A percentile compares a stretch with the other conserved stretches of the same genome.
These are phyloP conservation scores for Podiceps cristatus DNA, from an alignment of 2,113 vertebrate genomes.

Conservation along the genomic window DNA sequence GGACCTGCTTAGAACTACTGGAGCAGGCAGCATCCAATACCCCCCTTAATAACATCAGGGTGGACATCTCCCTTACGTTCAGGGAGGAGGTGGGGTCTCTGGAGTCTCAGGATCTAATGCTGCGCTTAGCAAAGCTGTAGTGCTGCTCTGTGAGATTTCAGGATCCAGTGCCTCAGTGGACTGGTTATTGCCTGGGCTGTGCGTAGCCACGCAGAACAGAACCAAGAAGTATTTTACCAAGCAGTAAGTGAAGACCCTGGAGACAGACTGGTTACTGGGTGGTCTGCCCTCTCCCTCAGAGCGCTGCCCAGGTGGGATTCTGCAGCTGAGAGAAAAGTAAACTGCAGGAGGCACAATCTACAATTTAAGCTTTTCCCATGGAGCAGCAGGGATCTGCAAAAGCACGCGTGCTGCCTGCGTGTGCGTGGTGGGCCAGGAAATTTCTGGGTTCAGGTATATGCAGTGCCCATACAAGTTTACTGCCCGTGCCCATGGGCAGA, in stretches of 20 bases:
- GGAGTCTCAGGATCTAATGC: not conserved
- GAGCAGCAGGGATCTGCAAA: not conserved
- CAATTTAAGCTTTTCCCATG: not conserved
- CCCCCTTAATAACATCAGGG: not conserved
- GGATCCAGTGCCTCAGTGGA: not conserved
- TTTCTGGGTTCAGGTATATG: not conserved
- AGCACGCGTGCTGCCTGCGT: accelerated
- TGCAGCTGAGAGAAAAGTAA: not conserved
- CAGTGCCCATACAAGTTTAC: not conserved
- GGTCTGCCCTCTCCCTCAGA: not conserved
- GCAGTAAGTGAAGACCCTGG: not conserved
- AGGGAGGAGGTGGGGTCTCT: not conserved
- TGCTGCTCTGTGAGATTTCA: not conserved
- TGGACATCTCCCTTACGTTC: not conserved
- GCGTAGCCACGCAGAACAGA: not conserved
- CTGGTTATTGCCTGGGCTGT: not conserved
- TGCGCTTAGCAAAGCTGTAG: not conserved
- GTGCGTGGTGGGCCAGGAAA: not conserved
- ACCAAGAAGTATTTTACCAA: not conserved
- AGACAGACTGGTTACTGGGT: not conserved
- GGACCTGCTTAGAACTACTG: not conserved
- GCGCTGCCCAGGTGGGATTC: not conserved
- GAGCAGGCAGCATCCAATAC: not conserved
- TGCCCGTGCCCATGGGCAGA: accelerated
- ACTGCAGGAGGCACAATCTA: not conserved